Base-by-base conservation (phyloP, 2,797 vertebrate genomes). In the Pipistrellus kuhlii region DNA sequence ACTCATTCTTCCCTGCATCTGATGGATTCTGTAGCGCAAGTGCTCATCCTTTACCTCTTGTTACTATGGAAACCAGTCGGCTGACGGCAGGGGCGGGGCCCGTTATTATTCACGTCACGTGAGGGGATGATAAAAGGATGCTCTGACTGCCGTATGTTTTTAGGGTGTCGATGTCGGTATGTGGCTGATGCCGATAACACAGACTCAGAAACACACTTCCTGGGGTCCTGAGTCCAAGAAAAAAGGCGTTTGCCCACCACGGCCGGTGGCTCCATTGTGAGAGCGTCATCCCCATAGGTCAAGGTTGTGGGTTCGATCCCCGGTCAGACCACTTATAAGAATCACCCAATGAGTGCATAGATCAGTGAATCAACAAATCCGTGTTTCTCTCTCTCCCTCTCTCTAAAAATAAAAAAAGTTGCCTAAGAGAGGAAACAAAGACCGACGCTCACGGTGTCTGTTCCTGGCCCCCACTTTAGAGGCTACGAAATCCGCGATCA, bases 401-500 rank as follows among this genome's bases (percentile, higher is more conserved):
- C 27, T 73, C 8, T 44, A 44, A 44, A 44, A 9, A 44, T 9
- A 44, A 44, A 44, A 44, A 44, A 9, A 44, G 6, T 51, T 94
- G 48, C 46, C 81, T 75, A 85, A 78, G 62, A 81, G 12, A 80
- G 62, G 71, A 88, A 77, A 82, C 71, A 27, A 71, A 86, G 72
- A 81, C 53, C 48, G 89, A 4, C 2, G 18, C 59, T 78, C 78
- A 88, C 21, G 2, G 17, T 92, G 78, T 84, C 82, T 41, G 17
- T 90, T 73, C 46, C 72, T 5, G 69, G 53, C 2, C 69, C 30
- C 15, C 68, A 85, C 68, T 93, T 90, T 44, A 76, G 30, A 87
- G 35, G 30, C 32, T 80, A n/a, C 69, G n/a, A 92, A 88, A 83
- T 68, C 53, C 82, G 46, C 17, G 76, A 95, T 94, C 91, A 71